Conservation (phyloP, 2,797 vertebrate species). For the Microchirus variegatus region DNA sequence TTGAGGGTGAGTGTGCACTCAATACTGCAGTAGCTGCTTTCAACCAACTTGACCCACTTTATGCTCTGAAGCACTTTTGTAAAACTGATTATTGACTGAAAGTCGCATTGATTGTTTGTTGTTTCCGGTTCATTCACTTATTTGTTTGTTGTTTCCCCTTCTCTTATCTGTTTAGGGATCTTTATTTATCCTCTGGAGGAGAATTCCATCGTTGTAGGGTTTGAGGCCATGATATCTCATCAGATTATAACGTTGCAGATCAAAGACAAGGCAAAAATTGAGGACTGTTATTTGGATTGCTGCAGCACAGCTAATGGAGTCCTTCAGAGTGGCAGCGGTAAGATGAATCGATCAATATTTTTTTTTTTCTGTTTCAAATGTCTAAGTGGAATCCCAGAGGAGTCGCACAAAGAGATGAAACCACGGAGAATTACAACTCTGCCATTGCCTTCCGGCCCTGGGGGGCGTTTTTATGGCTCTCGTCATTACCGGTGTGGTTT, state of each 20-base stretch:
- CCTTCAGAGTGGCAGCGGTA: slow-evolving; percentile 78
- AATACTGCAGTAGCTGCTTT: background rate
- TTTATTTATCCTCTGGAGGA: slow-evolving; percentile 96
- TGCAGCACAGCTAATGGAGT: slow-evolving; percentile 72
- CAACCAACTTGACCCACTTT: background rate
- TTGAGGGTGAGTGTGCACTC: slow-evolving; percentile 84
- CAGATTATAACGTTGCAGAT: slow-evolving; percentile 91
- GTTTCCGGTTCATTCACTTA: background rate
- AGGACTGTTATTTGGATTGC: slow-evolving; percentile 78
- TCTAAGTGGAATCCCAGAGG: background rate
- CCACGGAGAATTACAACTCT: background rate
- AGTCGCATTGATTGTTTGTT: slow-evolving; percentile 27
- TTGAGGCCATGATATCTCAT: slow-evolving; percentile 89
- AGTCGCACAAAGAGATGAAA: background rate
- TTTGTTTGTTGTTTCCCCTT: slow-evolving; percentile 1
- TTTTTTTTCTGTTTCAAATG: slow-evolving; percentile 14
- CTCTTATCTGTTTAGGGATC: slow-evolving; percentile 80
- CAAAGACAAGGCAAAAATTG: slow-evolving; percentile 93
- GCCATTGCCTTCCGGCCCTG: background rate
- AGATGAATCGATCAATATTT: slow-evolving; percentile 56
- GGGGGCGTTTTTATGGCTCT: background rate
- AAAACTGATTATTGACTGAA: background rate
- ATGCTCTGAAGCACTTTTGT: slow-evolving; percentile 10
- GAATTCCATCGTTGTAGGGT: slow-evolving; percentile 88
- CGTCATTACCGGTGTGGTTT: background rate